Conservation (phyloP, 2,797 vertebrate species). For the Ceryle rudis region DNA sequence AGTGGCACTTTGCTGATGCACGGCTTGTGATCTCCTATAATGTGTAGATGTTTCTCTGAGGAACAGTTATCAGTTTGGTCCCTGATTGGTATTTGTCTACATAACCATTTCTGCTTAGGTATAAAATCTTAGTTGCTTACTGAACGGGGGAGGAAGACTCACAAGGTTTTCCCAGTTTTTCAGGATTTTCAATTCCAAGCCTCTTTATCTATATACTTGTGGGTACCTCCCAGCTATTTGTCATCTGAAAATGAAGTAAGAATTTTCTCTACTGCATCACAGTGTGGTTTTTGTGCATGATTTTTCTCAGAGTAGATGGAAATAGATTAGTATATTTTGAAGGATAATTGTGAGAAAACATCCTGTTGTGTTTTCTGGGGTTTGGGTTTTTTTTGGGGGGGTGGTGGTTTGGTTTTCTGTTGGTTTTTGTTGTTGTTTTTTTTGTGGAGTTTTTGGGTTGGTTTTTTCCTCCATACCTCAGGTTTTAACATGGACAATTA, state of each 20-base stretch:
- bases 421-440: too few relatives aligned
- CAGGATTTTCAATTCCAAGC: neutral
- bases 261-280: neutral
- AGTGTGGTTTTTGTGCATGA: neutral
- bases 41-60: neutral
- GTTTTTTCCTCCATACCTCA: neutral
- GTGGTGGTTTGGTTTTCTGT: too few relatives aligned
- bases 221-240: neutral
- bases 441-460: too few relatives aligned
- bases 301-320: neutral
- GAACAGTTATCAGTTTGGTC: neutral
- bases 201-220: neutral
- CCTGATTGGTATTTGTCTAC: neutral
- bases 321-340: neutral
- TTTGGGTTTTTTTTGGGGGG: too few relatives aligned
- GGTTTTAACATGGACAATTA: neutral
- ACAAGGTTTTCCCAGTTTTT: neutral
- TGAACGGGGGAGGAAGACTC: neutral
- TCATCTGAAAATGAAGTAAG: neutral
- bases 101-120: neutral
- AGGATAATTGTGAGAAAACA: neutral
- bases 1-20: neutral
- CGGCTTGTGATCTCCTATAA: neutral
- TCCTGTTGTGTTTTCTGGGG: neutral
- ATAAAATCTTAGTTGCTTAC: neutral